Conservation (phyloP, 1,140 invertebrate species). For the Coptotermes formosanus region DNA sequence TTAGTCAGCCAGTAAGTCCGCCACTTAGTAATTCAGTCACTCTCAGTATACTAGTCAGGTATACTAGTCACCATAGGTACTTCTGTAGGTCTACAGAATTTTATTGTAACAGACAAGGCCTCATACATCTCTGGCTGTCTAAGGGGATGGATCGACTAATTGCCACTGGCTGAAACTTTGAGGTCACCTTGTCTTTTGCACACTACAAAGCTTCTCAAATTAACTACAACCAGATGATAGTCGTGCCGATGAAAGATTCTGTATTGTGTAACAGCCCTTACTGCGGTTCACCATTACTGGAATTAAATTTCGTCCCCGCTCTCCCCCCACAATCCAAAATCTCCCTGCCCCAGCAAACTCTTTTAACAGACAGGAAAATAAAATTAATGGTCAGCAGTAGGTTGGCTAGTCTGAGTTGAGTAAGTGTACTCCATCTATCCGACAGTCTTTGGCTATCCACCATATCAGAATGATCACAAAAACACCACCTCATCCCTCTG, state of each 20-base stretch:
- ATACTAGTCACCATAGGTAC: too few relatives aligned
- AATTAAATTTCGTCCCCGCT: slow-evolving; percentile 16
- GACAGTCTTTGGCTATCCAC: not conserved
- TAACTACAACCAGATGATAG: not conserved
- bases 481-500: too few relatives aligned
- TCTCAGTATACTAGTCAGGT: too few relatives aligned
- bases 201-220: not conserved
- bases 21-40: too few relatives aligned
- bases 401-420: not conserved
- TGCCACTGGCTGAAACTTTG: too few relatives aligned
- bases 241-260: not conserved
- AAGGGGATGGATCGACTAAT: too few relatives aligned
- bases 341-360: not conserved
- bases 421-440: not conserved
- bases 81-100: too few relatives aligned
- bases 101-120: too few relatives aligned
- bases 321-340: not conserved
- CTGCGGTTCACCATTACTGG: slow-evolving; percentile 2
- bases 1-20: too few relatives aligned
- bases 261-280: not conserved
- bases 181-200: too few relatives aligned
- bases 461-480: not conserved
- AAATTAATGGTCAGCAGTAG: not conserved
- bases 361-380: slow-evolving; percentile 17
- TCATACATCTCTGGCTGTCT: too few relatives aligned